phyloP scores from a whole-genome alignment of 2,888 invertebrate genomes.

The Morpho achilles region DNA sequence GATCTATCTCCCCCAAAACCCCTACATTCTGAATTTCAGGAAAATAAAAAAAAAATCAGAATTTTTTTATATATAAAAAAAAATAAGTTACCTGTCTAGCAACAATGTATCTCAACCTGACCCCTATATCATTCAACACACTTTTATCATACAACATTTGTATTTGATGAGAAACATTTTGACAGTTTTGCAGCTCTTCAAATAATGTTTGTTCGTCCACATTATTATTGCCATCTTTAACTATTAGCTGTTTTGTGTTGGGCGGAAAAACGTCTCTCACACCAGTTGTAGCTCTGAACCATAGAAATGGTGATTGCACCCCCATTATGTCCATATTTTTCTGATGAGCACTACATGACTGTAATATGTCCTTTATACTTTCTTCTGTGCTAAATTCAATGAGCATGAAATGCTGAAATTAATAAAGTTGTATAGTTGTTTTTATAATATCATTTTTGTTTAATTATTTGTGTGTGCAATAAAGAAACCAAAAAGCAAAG shows the following conservation, averaged over 20 bases:
- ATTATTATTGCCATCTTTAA: conserved; percentile 67
- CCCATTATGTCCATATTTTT: conserved; percentile 81
- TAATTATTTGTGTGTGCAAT: too few species aligned
- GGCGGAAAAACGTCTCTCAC: conserved; percentile 40
- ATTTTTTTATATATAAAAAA: too few species aligned
- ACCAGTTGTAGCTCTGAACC: conserved; percentile 80
- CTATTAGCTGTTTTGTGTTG: conserved; percentile 30
- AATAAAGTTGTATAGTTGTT: not conserved
- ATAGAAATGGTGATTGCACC: conserved; percentile 84
- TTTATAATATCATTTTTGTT: too few species aligned
- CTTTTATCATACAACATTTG: conserved; percentile 79
- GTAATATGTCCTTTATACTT: conserved; percentile 77
- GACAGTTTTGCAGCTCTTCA: conserved; percentile 64
- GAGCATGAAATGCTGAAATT: conserved; percentile 84
- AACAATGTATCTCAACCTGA: conserved; percentile 86
- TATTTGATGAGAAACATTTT: conserved; percentile 84
- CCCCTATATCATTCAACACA: conserved; percentile 85
- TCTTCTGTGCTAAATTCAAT: conserved; percentile 82
- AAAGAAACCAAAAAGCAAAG: too few species aligned
- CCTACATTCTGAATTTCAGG: too few species aligned
- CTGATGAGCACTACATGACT: conserved; percentile 75
- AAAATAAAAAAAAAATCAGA: too few species aligned
- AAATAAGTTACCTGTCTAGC: conserved; percentile 78
- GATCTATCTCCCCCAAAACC: too few species aligned
- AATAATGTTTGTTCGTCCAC: conserved; percentile 63